A percentile compares a stretch with the other conserved stretches of the same genome.
phyloP scores from a whole-genome alignment of 2,797 vertebrate species.

The Parauchenoglanis ngamensis region DNA sequence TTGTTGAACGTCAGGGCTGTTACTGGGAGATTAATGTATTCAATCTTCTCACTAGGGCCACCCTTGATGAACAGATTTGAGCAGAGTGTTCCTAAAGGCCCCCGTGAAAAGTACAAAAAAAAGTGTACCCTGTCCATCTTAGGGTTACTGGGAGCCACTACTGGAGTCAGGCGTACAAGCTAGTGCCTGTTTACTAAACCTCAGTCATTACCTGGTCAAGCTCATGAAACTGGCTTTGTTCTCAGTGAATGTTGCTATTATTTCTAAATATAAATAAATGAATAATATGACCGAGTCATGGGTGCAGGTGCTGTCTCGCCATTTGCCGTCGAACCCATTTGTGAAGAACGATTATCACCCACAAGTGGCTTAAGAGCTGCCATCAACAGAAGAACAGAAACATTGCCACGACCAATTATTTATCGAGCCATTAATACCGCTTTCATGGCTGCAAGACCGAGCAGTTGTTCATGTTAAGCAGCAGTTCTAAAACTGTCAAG shows the following conservation, averaged over 20 bases:
- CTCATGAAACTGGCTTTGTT: neutral
- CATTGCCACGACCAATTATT: neutral
- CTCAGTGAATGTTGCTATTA: neutral
- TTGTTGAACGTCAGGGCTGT: neutral
- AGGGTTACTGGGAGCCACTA: neutral
- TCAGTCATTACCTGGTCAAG: neutral
- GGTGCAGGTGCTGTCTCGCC: no score
- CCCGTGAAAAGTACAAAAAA: neutral
- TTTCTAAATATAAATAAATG: neutral
- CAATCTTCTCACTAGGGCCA: neutral
- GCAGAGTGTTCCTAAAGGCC: neutral
- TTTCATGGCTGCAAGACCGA: neutral
- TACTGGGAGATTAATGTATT: neutral
- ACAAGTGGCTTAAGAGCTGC: neutral
- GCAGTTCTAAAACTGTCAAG: neutral
- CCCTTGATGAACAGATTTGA: neutral
- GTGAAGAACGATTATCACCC: neutral
- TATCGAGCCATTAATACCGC: slow-evolving; percentile 1
- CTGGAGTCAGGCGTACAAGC: neutral
- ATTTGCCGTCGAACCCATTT: neutral
- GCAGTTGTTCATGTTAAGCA: neutral
- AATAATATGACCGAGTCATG: neutral
- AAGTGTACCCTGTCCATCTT: neutral
- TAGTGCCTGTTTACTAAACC: neutral
- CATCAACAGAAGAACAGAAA: neutral